These are phyloP conservation scores for Brachionus paranguensis DNA, from an alignment of 1,140 invertebrate genomes.

Conservation along the genomic window DNA sequence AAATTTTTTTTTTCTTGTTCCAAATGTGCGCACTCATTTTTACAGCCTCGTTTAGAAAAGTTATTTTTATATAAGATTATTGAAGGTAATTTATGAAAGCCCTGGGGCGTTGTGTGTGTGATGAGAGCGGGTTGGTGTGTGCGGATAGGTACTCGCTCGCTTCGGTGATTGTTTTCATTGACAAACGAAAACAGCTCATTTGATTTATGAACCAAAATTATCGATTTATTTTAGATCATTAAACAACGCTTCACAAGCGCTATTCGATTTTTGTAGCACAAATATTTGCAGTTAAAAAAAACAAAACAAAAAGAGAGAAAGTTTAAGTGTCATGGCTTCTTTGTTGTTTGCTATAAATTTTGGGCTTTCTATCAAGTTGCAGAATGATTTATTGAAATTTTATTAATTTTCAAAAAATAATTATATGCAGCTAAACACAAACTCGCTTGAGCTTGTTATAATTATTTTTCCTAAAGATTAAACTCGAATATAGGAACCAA, in stretches of 20 bases:
- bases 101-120: background rate
- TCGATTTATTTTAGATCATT: background rate
- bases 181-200: background rate
- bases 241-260: background rate
- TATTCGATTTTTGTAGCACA: background rate
- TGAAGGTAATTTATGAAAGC: background rate
- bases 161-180: background rate
- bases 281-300: background rate
- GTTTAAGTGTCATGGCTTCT: background rate
- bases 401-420: background rate
- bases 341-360: background rate
- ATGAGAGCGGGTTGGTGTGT: background rate
- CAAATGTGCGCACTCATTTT: background rate
- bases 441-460: background rate
- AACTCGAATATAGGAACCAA: background rate
- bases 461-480: background rate
- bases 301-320: background rate
- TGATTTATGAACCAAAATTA: background rate
- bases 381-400: conserved; percentile 2
- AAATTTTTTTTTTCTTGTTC: too few species aligned
- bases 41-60: background rate
- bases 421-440: background rate
- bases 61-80: background rate
- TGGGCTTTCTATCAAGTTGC: background rate
- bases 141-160: background rate